Evolutionary conservation across 2,797 vertebrate genomes (phyloP), one percentile per base, ranked within the genome.

Genomic region (Hypotaenidia okinawae): DNA sequence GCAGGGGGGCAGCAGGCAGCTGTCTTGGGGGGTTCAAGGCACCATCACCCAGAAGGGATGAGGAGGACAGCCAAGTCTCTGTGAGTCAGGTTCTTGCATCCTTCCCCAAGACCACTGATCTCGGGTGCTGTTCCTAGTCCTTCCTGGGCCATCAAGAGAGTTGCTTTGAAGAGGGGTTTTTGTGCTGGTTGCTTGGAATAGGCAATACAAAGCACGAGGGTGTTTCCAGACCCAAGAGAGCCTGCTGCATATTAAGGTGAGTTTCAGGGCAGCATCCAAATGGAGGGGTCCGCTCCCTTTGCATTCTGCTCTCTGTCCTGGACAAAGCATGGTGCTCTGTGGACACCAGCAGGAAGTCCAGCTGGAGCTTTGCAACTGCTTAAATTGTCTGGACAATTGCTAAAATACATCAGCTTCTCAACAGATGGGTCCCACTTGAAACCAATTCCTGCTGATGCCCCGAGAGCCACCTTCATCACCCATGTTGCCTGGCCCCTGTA

Each of bases 21-120:
- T 1, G 3, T 8, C 16, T 0, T 1, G 10, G 17, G 14, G 6
- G 3, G 52, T 58, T 23, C 0, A 0, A 67, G 91, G 68, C 54
- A 18, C 45, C 6, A 2, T 33, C 32, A 7, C 52, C 55, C 17
- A 2, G 23, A 43, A 54, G 52, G 63, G 51, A 37, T 1, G 23
- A 91, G 54, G 43, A 90, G 22, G 61, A 24, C 6, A 30, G 54
- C n/a, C 16, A 37, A 52, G 51, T 16, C 33, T 47, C 49, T 47
- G 18, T 4, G 1, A 2, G 1, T 35, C 23, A 2, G 8, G 30
- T 64, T 79, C 54, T 17, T 28, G 14, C 51, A 47, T 63, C 68
- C 28, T 18, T 87, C 33, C 61, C 47, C 2, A 3, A 4, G 24
- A 18, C 24, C 3, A 1, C 59, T 61, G 35, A 6, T 52, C 41